Conservation (phyloP, 2,888 invertebrate species). For the Palloptera scutellata region DNA sequence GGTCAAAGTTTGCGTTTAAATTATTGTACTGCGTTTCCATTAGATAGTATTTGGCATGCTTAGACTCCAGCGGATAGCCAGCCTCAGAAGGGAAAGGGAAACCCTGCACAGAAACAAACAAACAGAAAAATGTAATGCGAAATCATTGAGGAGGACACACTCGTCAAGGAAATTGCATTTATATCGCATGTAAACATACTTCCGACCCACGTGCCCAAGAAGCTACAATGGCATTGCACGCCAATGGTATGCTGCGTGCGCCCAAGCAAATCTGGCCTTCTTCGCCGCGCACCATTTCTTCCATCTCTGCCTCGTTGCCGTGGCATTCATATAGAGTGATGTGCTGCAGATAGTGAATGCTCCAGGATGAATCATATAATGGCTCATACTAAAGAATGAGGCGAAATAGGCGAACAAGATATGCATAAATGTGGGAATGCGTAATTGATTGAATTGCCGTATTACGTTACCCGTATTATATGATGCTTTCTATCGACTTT, state of each 20-base stretch:
- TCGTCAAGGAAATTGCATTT: no score
- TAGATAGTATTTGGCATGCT: constrained; percentile 69
- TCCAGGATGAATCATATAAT: constrained; percentile 68
- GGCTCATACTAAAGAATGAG: constrained; percentile 69
- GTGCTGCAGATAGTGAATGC: constrained; percentile 70
- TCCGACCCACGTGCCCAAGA: constrained; percentile 73
- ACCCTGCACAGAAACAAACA: constrained; percentile 60
- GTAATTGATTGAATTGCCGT: background rate
- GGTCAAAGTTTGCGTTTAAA: constrained; percentile 61
- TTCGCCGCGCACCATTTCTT: constrained; percentile 64
- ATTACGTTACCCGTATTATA: constrained; percentile 62
- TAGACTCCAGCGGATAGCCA: constrained; percentile 72
- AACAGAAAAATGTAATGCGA: constrained; percentile 10
- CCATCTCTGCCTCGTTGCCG: constrained; percentile 66
- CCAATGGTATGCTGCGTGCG: constrained; percentile 65
- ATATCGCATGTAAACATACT: constrained; percentile 53
- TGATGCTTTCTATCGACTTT: constrained; percentile 69
- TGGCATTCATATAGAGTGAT: constrained; percentile 74
- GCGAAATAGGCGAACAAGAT: constrained; percentile 40
- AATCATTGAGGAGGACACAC: no score
- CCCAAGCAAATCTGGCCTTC: constrained; percentile 68
- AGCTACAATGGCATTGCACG: constrained; percentile 72
- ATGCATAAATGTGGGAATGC: background rate
- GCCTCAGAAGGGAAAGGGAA: constrained; percentile 73
- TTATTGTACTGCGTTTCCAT: constrained; percentile 75